Conservation (phyloP, 2,797 vertebrate genomes). For the Rallus crepitans region DNA sequence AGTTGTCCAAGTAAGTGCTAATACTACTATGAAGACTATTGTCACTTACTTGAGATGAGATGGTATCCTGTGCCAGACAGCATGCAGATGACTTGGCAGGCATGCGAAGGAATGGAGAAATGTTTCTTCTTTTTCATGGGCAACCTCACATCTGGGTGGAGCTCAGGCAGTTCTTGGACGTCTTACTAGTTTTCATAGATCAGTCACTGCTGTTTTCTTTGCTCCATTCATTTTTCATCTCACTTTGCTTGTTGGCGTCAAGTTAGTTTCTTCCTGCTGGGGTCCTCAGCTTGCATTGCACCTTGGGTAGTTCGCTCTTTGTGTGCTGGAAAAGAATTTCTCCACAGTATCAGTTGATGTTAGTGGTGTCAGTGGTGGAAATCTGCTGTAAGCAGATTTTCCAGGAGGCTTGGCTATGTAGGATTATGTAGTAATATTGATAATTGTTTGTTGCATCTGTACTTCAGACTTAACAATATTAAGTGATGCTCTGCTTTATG, state of each 20-base stretch:
- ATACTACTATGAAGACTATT: not conserved
- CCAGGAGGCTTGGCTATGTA: not conserved
- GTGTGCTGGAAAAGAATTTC: not conserved
- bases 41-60: not conserved
- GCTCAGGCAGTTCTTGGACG: not conserved
- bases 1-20: not conserved
- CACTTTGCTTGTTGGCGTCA: not conserved
- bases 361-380: not conserved
- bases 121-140: not conserved
- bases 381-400: slow-evolving; percentile 24
- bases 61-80: not conserved
- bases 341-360: not conserved
- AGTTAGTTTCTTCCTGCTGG: slow-evolving; percentile 5
- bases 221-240: not conserved
- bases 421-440: not conserved
- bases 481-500: not conserved
- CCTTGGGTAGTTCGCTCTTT: not conserved
- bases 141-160: not conserved
- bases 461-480: not conserved
- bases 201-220: not conserved
- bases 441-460: slow-evolving; percentile 6
- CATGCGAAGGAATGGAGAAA: not conserved
- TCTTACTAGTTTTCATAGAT: not conserved
- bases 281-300: not conserved
- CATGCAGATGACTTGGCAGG: not conserved